Base-by-base conservation (phyloP, 2,113 vertebrate genomes). In the Gobiocypris rarus region DNA sequence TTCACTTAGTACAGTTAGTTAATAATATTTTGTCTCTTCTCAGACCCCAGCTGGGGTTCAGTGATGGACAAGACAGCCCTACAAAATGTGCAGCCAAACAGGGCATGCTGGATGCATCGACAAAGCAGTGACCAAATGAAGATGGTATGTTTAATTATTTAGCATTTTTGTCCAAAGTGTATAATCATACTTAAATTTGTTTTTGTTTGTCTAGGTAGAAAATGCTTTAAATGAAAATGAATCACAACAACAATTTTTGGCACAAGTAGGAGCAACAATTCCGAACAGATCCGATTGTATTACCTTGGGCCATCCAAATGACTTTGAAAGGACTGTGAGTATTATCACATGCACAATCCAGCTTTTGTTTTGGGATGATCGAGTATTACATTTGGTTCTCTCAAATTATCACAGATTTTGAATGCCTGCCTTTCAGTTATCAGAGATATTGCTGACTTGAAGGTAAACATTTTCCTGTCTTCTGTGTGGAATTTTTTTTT, bases 191-290 rank as follows among this genome's bases (percentile, higher is more conserved):
- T 69, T 69, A 38, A 2, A 38, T 34, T 67, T 67, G 28, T 34
- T 67, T 67, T 65, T 34, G 15, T 38, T 67, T 34, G 9, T 67
- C 63, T 67, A 34, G 28, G 19, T 67, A 67, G 9, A 67, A 1
- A 67, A 69, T 69, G 65, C 65, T 34, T 69, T 69, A 38, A 38
- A 69, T 69, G 65, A 69, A 69, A 69, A 38, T 15, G 65, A 69
- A 69, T 69, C 65, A 34, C 6, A 17, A 38, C 28, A 69, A 69
- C 65, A 69, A 69, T 69, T 38, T 69, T 69, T 38, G 65, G 65
- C 65, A 38, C 65, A 69, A 69, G 65, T 69, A 19, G 31, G 28
- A 67, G 7, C 31, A 69, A 69, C 28, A 34, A 9, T 2, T 69
- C 15, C 38, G 65, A 2, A 69, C 31, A 31, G 65, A 69, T 69